These are phyloP conservation scores for Mirza zaza DNA, from an alignment of 2,113 vertebrate genomes.

Conservation along the genomic window DNA sequence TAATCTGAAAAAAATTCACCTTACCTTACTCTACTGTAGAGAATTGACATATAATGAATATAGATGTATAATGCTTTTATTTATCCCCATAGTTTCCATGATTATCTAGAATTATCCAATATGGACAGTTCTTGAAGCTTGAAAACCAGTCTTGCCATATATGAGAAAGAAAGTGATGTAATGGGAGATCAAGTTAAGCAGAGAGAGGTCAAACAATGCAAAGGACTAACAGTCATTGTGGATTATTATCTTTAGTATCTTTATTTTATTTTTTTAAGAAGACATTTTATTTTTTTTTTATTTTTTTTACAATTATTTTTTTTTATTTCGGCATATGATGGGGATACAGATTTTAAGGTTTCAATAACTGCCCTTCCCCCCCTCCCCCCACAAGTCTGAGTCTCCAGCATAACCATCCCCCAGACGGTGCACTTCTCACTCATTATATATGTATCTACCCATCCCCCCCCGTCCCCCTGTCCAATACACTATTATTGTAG, in stretches of 20 bases:
- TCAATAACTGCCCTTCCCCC: no score
- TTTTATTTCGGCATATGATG: no score
- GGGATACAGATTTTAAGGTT: no score
- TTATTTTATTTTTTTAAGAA: no score
- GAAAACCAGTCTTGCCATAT: not conserved
- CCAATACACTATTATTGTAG: no score
- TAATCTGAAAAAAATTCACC: not conserved
- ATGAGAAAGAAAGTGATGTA: not conserved
- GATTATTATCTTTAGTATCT: not conserved
- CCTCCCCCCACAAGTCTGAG: no score
- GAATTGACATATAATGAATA: not conserved
- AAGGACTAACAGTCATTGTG: not conserved
- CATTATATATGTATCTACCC: no score
- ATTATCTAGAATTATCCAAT: not conserved
- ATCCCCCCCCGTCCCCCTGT: no score
- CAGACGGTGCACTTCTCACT: no score
- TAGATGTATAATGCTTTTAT: not conserved
- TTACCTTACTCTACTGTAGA: not conserved
- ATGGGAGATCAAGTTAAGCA: not conserved
- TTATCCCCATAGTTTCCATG: not conserved
- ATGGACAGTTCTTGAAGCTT: not conserved
- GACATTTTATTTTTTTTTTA: no score
- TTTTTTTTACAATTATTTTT: no score
- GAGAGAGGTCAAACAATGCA: not conserved
- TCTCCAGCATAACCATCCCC: no score